These are phyloP conservation scores for Chelidonichthys spinosus DNA, from an alignment of 2,797 vertebrate species.

Conservation along the genomic window DNA sequence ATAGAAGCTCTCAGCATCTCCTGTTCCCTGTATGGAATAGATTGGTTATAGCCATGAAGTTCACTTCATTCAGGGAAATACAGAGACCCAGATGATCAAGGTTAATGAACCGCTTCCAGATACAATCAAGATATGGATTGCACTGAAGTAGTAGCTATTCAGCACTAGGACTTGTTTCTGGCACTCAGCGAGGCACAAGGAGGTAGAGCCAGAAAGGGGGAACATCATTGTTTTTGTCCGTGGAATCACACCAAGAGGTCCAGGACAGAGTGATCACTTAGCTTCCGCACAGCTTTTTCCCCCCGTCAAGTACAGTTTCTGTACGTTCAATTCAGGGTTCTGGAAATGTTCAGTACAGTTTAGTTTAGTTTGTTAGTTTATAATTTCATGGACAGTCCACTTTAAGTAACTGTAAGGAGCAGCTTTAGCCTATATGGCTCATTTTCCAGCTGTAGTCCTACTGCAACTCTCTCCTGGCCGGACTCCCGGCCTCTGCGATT, in stretches of 20 bases:
- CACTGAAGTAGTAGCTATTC: constrained; percentile 6
- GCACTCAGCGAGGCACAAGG: constrained; percentile 12
- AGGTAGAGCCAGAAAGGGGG: neutral
- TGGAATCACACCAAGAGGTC: constrained; percentile 24
- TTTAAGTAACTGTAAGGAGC: too few species aligned
- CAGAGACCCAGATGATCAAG: neutral
- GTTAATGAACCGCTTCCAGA: constrained; percentile 30
- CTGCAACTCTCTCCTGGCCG: too few species aligned
- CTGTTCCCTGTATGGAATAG: neutral
- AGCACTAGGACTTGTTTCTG: constrained; percentile 15
- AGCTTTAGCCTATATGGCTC: too few species aligned
- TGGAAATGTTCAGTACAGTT: constrained; percentile 17
- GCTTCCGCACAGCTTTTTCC: constrained; percentile 29
- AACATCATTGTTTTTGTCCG: constrained; percentile 21
- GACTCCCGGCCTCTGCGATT: too few species aligned
- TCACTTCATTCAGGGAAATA: constrained; percentile 2
- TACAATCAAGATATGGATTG: constrained; percentile 25
- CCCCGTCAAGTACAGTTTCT: constrained; percentile 5
- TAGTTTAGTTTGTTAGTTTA: too few species aligned
- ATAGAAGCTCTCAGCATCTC: neutral
- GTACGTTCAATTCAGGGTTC: constrained; percentile 9
- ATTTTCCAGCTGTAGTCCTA: too few species aligned
- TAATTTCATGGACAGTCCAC: too few species aligned
- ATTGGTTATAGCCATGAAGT: neutral
- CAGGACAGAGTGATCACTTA: constrained; percentile 28